Conservation (phyloP, 2,888 invertebrate species). For the Stratiomys singularior region DNA sequence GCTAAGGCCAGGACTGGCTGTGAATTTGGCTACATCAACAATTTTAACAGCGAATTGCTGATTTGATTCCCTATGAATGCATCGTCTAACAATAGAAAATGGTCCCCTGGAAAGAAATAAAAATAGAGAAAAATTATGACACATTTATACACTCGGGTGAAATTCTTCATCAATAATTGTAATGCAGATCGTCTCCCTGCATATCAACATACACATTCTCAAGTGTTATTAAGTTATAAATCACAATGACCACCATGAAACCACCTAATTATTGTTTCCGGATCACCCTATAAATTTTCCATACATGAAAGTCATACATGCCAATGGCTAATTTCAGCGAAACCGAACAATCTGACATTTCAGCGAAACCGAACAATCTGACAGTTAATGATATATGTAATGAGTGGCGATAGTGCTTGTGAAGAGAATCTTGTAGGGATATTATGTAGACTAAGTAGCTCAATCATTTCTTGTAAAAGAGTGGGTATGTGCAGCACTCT, state of each 20-base stretch:
- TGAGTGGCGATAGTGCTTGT: background rate
- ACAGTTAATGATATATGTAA: slow-evolving; percentile 13
- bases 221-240: slow-evolving; percentile 31
- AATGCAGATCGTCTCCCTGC: too few species aligned
- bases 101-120: slow-evolving; percentile 78
- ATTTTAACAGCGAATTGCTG: slow-evolving; percentile 99
- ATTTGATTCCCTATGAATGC: slow-evolving; percentile 92
- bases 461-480: too few species aligned
- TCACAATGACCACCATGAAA: slow-evolving; percentile 31
- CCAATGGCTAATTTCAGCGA: background rate
- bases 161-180: too few species aligned
- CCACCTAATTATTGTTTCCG: slow-evolving; percentile 29
- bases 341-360: background rate
- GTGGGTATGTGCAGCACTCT: too few species aligned
- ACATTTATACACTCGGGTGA: too few species aligned
- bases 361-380: background rate
- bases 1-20: slow-evolving; percentile 94
- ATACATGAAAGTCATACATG: background rate
- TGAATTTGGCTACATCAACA: slow-evolving; percentile 97
- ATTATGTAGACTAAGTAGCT: too few species aligned
- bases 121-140: too few species aligned
- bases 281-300: slow-evolving; percentile 14
- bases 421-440: background rate
- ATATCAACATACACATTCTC: background rate
- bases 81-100: slow-evolving; percentile 94